phyloP scores from a whole-genome alignment of 2,113 vertebrate species.

The Equus przewalskii region DNA sequence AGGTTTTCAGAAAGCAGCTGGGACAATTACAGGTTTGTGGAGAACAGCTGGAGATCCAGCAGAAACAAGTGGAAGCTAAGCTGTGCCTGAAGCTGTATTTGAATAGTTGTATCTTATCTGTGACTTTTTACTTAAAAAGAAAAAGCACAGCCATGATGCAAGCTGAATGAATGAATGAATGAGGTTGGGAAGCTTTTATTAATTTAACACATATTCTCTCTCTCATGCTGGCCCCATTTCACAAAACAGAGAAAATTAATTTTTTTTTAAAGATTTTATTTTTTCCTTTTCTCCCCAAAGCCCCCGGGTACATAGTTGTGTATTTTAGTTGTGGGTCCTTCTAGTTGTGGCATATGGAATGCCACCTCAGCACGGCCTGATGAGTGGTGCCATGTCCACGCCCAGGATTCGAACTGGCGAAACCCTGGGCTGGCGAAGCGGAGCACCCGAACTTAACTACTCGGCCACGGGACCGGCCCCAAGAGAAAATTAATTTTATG shows the following conservation, averaged over 20 bases:
- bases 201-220: not conserved
- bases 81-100: conserved; percentile 48
- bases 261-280: no score
- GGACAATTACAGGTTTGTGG: conserved; percentile 49
- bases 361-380: no score
- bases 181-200: not conserved
- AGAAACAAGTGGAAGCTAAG: conserved; percentile 22
- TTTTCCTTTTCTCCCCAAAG: no score
- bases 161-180: not conserved
- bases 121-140: not conserved
- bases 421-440: no score
- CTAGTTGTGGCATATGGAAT: no score
- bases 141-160: not conserved
- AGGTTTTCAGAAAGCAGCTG: conserved; percentile 56
- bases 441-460: no score
- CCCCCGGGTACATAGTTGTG: no score
- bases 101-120: not conserved
- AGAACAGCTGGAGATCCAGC: conserved; percentile 66
- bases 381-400: no score
- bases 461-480: no score
- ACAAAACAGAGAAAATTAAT: not conserved
- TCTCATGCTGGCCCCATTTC: not conserved
- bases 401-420: no score
- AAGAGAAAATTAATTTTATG: not conserved
- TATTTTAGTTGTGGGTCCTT: no score